Evolutionary conservation across 2,113 vertebrate species (phyloP).

Genomic region (Clupea harengus): DNA sequence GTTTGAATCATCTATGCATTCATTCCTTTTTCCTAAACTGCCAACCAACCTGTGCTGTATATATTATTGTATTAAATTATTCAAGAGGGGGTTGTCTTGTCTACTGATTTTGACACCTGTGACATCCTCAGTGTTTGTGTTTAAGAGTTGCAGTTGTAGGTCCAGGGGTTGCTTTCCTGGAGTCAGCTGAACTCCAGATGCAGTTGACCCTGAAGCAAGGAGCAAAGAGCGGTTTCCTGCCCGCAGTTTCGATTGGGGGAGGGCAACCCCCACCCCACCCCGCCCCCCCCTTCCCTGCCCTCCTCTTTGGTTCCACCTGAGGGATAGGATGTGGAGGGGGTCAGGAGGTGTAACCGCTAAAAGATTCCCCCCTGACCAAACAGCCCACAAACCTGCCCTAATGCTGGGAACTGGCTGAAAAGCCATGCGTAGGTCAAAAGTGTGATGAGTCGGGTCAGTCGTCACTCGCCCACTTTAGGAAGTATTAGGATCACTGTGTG

Average conservation of each 20-base stretch:
- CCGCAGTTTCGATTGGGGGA: background rate
- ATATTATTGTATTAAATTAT: background rate
- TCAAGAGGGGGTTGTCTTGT: background rate
- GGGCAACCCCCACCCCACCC: background rate
- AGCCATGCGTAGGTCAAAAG: background rate
- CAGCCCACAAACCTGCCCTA: background rate
- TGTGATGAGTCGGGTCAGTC: background rate
- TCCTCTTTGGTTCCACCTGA: background rate
- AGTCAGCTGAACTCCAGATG: background rate
- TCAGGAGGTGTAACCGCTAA: background rate
- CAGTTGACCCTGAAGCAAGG: background rate
- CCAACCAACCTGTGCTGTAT: background rate
- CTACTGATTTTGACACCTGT: background rate
- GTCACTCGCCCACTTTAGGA: background rate
- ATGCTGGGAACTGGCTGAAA: background rate
- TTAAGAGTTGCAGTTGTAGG: background rate
- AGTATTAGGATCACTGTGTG: background rate
- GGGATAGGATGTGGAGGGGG: slow-evolving; percentile 26
- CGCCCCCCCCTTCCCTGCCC: background rate
- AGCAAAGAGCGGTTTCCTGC: background rate
- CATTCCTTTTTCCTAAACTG: background rate
- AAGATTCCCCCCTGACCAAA: background rate
- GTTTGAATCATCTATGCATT: background rate
- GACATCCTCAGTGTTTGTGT: background rate
- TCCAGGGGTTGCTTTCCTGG: background rate